Base-by-base conservation (phyloP, 2,113 vertebrate species). In the Entomyzon cyanotis region DNA sequence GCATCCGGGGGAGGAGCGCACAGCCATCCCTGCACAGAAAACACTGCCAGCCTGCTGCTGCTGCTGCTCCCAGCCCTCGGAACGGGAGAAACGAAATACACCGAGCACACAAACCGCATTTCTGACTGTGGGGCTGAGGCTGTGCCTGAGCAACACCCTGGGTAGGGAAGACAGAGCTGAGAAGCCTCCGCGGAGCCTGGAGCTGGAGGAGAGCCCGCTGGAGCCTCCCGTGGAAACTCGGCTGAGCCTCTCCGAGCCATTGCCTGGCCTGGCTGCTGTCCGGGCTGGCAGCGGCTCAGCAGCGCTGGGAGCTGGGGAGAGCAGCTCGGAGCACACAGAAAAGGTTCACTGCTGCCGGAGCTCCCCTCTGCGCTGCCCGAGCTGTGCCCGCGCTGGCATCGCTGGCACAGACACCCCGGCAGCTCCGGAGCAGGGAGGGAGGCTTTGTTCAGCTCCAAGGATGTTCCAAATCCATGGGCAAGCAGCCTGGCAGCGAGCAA, bases 231-330 rank as follows among this genome's bases (percentile, higher is more conserved):
- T 98, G 97, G 97, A 95, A 98, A 98, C 44, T 98, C 83, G 1
- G 98, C 98, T 44, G 96, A 96, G 75, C 84, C 96, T 50, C 87
- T 92, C 44, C 37, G 11, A 39, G 22, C 91, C 94, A 0, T 98
- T 95, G 98, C 96, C 93, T 67, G 97, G 96, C 7, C 98, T 98
- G 93, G 97, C 98, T 98, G 62, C 44, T 89, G 92, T 65, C 97
- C 33, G 8, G 96, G 6, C 96, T 84, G 5, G 93, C 91, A 67
- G 98, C 69, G 13, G 96, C 87, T 23, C n/a, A 0, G 0, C 27
- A 1, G 27, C 4, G 5, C 50, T 24, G 47, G 82, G 33, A 95
- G 95, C 91, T 69, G 86, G 89, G 77, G 86, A 97, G 89, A 69
- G 85, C 58, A 97, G 95, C 86, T 96, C 65, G 2, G 96, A 92